These are phyloP conservation scores for Arenicola marina DNA, from an alignment of 2,888 invertebrate genomes.

Conservation along the genomic window DNA sequence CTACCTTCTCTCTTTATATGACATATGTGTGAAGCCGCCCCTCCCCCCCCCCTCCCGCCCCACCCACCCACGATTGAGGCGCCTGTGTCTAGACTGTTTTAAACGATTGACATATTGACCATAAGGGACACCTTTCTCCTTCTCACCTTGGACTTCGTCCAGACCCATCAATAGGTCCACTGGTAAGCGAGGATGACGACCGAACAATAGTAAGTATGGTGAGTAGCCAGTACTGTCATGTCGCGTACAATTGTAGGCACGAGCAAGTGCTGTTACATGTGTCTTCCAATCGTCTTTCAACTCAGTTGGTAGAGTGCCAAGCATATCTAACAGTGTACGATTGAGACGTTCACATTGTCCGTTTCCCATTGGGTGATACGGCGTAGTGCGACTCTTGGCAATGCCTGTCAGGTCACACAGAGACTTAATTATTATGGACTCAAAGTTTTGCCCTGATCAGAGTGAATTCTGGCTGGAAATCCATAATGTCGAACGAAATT, in stretches of 20 bases:
- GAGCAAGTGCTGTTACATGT: not conserved
- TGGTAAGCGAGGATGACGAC: conserved; percentile 10
- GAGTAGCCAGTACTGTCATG: conserved; percentile 9
- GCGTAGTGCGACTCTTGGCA: not conserved
- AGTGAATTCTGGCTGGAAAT: not conserved
- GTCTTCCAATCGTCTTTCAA: conserved; percentile 11
- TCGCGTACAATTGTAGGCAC: conserved; percentile 12
- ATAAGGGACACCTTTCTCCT: too few species aligned
- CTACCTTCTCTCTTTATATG: too few species aligned
- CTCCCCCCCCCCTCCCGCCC: too few species aligned
- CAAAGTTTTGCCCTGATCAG: not conserved
- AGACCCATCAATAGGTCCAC: conserved; percentile 1
- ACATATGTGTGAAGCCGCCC: too few species aligned
- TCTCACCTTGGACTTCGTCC: too few species aligned
- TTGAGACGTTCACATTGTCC: not conserved
- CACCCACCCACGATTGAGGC: too few species aligned
- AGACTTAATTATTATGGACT: not conserved
- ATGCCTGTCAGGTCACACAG: not conserved
- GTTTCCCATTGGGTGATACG: not conserved
- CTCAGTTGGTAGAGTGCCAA: not conserved
- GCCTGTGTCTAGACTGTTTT: too few species aligned
- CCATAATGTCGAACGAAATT: not conserved
- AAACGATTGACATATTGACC: too few species aligned
- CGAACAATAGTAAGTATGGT: conserved; percentile 15
- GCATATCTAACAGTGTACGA: not conserved